Percentiles rank a stretch among this genome's conserved stretches.
Conservation (phyloP, 2,113 vertebrate genomes). For the Daboia siamensis region DNA sequence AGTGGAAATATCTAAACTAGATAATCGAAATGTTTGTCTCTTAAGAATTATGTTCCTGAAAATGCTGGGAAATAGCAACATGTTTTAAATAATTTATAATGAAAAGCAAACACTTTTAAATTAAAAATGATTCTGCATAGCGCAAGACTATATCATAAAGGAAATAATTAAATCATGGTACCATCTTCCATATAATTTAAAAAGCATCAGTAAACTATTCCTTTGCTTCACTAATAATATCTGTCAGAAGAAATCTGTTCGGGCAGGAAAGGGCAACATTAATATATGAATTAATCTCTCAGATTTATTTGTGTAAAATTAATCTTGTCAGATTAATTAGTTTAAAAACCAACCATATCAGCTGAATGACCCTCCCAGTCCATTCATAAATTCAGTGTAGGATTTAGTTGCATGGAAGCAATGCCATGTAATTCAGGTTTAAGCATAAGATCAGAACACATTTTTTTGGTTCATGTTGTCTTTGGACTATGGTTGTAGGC, state of each 20-base stretch:
- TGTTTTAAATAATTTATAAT: neutral
- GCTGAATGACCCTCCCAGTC: neutral
- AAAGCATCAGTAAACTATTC: neutral
- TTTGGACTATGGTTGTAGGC: neutral
- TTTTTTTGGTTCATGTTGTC: neutral
- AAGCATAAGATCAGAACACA: neutral
- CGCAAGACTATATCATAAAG: neutral
- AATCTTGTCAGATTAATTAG: neutral
- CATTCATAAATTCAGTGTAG: neutral
- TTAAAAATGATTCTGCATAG: neutral
- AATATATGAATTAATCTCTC: neutral
- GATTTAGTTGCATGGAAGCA: neutral
- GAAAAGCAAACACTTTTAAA: neutral
- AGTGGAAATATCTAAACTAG: neutral
- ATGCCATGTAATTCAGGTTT: neutral
- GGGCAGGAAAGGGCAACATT: neutral
- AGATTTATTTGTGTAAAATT: neutral
- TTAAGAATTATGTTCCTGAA: neutral
- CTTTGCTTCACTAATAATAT: neutral
- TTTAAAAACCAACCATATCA: neutral
- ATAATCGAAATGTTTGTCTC: neutral
- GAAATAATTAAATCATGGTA: neutral
- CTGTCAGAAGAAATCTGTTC: neutral
- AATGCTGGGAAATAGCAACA: neutral
- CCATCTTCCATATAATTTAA: neutral